Base-by-base conservation (phyloP, 2,797 vertebrate genomes). In the Gorsachius magnificus region DNA sequence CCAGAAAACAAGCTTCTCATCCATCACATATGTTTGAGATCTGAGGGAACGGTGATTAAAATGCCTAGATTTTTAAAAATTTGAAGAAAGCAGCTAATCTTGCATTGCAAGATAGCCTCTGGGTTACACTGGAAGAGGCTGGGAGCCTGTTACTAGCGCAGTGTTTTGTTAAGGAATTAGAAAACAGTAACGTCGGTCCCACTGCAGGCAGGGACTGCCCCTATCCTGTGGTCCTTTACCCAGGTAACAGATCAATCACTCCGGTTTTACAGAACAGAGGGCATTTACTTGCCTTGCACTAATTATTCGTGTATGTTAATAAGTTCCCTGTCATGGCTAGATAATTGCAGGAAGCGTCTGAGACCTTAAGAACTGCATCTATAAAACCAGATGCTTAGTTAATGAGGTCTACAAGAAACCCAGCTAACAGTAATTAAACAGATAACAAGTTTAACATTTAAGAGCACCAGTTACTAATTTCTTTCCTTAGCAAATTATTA, bases 341-440 rank as follows among this genome's bases (percentile, higher is more conserved):
- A 71, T 75, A 89, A 75, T 69, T 79, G 68, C 75, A 87, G 82
- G 58, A 91, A 76, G 43, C 75, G 53, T 48, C 76, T 77, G 88
- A 91, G 90, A 85, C 78, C 50, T 65, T 38, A 38, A 54, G 85
- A 94, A 89, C 28, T 25, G 60, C 82, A 83, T 87, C 58, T 77
- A 61, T 69, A 69, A 87, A 88, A n/a, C 64, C 90, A 96, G 85
- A 85, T 87, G 58, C 63, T 91, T 70, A 75, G 71, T 65, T 96
- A 91, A 94, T 72, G 71, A 94, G 75, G 71, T 79, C 43, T 70
- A 77, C 24, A 16, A 77, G 87, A 93, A 91, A 61, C 6, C 46
- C 75, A 91, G 81, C 61, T 75, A 78, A 51, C 24, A 82, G 84
- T 89, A 93, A 87, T 91, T 84, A 93, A 89, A 71, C 57, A 81